Percentiles rank a stretch among this genome's conserved stretches.
Evolutionary conservation across 2,797 vertebrate species (phyloP).

Genomic region (Picus viridis): DNA sequence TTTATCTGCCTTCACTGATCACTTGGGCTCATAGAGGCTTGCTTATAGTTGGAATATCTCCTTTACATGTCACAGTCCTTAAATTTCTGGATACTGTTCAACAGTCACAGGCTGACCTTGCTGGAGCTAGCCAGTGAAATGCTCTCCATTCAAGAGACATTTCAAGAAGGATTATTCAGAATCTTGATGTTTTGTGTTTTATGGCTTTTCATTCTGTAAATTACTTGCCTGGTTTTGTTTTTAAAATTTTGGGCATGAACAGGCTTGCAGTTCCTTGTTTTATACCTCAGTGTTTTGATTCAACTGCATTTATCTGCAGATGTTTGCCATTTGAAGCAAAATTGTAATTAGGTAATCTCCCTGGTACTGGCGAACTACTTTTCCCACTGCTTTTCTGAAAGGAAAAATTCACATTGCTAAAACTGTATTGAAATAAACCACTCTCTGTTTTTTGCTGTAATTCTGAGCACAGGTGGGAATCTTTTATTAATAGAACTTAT

Average conservation of each 20-base stretch:
- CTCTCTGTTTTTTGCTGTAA: slow-evolving; percentile 40
- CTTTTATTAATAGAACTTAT: slow-evolving; percentile 27
- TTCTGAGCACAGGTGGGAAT: slow-evolving; percentile 33
- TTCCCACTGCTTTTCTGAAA: slow-evolving; percentile 16
- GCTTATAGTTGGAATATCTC: not conserved
- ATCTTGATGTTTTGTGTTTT: not conserved
- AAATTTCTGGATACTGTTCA: not conserved
- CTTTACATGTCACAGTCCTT: not conserved
- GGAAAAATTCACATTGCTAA: slow-evolving; percentile 28
- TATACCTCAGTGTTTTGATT: not conserved
- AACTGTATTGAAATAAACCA: slow-evolving; percentile 42
- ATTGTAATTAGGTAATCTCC: not conserved
- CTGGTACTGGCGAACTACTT: not conserved
- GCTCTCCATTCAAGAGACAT: not conserved
- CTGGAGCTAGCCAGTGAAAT: not conserved
- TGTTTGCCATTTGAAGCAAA: slow-evolving; percentile 13
- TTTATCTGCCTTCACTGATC: not conserved
- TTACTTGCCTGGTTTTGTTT: not conserved
- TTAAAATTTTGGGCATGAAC: not conserved
- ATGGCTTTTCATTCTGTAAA: not conserved
- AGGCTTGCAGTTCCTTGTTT: not conserved
- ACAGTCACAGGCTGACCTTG: rapidly evolving
- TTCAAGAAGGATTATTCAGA: not conserved
- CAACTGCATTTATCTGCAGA: slow-evolving; percentile 1
- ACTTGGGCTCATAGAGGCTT: not conserved